phyloP scores from a whole-genome alignment of 2,113 vertebrate species.

The Microtus pennsylvanicus region DNA sequence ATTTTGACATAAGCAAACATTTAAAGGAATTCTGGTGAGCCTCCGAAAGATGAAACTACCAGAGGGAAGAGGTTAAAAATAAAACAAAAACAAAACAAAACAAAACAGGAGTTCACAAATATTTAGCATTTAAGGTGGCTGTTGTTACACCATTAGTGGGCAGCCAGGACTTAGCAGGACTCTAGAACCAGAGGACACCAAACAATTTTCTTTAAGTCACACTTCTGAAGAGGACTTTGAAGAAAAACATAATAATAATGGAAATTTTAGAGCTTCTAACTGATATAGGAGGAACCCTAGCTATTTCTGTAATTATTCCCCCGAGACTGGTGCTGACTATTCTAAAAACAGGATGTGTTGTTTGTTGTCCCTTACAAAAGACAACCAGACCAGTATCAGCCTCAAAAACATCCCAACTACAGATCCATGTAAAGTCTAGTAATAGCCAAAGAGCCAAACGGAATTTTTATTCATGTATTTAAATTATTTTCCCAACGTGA shows the following conservation, averaged over 20 bases:
- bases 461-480: conserved; percentile 63
- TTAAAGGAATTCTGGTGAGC: not conserved
- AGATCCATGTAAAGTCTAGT: conserved; percentile 16
- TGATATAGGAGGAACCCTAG: conserved; percentile 67
- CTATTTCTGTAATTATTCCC: conserved; percentile 70
- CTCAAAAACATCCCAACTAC: conserved; percentile 35
- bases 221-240: conserved; percentile 48
- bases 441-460: conserved; percentile 34
- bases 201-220: conserved; percentile 60
- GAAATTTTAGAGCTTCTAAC: conserved; percentile 55
- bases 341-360: conserved; percentile 78
- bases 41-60: not conserved
- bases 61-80: not conserved
- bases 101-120: not conserved
- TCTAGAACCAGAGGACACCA: not conserved
- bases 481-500: conserved; percentile 21
- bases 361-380: conserved; percentile 63
- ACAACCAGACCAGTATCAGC: conserved; percentile 32
- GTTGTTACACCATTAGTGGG: not conserved
- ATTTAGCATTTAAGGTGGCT: conserved; percentile 20
- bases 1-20: conserved; percentile 54
- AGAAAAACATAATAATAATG: conserved; percentile 64
- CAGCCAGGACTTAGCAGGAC: conserved; percentile 52
- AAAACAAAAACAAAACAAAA: not conserved
- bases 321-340: conserved; percentile 62